Evolutionary conservation across 2,113 vertebrate genomes (phyloP).

Genomic region (Rhineura floridana): DNA sequence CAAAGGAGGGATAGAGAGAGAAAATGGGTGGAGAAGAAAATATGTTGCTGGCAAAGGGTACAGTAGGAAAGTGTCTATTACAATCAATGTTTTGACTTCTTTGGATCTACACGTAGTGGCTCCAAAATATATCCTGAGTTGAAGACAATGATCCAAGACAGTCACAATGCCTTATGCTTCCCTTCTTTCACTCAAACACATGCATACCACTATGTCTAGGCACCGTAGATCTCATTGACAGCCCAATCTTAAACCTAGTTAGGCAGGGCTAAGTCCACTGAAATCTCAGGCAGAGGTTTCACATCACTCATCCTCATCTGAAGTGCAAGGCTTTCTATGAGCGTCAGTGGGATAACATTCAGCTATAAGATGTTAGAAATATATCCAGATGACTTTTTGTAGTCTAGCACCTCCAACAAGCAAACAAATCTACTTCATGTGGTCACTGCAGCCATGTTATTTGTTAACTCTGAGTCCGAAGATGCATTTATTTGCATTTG

Average conservation of each 20-base stretch:
- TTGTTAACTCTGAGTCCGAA: no score
- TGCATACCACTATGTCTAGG: background rate
- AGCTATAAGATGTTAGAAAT: background rate
- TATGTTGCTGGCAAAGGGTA: background rate
- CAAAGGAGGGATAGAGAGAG: background rate
- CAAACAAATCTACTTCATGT: background rate
- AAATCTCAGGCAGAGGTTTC: background rate
- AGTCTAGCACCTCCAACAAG: no score
- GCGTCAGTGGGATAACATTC: no score
- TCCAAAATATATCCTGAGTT: background rate
- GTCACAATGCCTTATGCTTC: background rate
- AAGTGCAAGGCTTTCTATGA: background rate
- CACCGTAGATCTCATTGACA: background rate
- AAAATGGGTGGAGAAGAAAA: no score
- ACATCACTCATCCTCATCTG: background rate
- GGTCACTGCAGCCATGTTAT: background rate
- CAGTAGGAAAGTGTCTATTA: background rate
- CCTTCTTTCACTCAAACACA: background rate
- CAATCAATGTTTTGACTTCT: background rate
- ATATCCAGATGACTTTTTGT: no score
- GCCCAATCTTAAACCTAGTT: background rate
- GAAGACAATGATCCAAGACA: background rate
- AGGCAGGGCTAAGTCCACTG: background rate
- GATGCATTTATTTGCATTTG: no score
- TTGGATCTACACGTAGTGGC: background rate